Evolutionary conservation across 2,797 vertebrate species (phyloP).

Genomic region (Amphiprion clarkii): DNA sequence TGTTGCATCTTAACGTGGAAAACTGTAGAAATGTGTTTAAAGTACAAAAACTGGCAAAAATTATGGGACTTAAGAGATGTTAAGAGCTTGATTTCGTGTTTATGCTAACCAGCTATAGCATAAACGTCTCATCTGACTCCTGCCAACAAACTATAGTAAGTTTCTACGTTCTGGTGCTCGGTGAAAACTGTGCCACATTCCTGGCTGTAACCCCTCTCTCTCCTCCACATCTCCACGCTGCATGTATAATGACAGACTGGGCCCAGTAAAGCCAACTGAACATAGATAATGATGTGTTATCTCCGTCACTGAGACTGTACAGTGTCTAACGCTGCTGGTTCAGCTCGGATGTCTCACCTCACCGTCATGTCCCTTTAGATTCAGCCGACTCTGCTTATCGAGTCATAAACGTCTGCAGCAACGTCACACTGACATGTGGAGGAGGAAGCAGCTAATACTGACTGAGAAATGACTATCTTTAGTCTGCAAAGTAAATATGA

Average conservation of each 20-base stretch:
- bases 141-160: too few relatives aligned
- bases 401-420: constrained; percentile 31
- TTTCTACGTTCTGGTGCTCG: constrained; percentile 1
- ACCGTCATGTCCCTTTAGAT: constrained; percentile 47
- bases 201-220: constrained; percentile 29
- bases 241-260: constrained; percentile 61
- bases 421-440: constrained; percentile 61
- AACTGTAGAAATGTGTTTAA: too few relatives aligned
- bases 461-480: constrained; percentile 49
- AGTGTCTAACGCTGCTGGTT: constrained; percentile 39
- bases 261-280: constrained; percentile 53
- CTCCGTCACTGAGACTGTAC: constrained; percentile 48
- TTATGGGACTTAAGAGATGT: too few relatives aligned
- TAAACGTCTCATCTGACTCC: too few relatives aligned
- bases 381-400: constrained; percentile 21
- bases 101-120: too few relatives aligned
- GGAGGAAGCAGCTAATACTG: constrained; percentile 38
- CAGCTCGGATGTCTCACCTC: constrained; percentile 49
- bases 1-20: too few relatives aligned
- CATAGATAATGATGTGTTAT: constrained; percentile 75
- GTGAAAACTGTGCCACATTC: constrained; percentile 25
- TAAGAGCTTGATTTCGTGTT: too few relatives aligned
- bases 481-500: constrained; percentile 28
- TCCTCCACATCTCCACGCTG: constrained; percentile 37
- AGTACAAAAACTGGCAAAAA: too few relatives aligned